A percentile compares a stretch with the other conserved stretches of the same genome.
Evolutionary conservation across 30 jellyfish, hydroid and myxozoan species (phyloP).

Genomic region (Morbakka virulenta): DNA sequence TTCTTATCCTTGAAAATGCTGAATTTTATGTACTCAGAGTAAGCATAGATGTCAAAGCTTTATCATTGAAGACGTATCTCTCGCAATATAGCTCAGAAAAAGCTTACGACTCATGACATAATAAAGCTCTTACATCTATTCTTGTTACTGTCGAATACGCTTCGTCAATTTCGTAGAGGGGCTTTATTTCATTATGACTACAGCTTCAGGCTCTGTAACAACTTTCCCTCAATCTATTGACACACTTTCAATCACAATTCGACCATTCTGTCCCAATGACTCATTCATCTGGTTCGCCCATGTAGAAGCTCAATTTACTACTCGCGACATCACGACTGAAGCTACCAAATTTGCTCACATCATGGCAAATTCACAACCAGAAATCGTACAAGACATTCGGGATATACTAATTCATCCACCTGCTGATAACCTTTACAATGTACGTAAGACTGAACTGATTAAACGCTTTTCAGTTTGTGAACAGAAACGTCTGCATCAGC

Average conservation of each 20-base stretch:
- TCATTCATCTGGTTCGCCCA: slow-evolving; percentile 16
- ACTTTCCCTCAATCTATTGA: neutral
- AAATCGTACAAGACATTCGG: slow-evolving; percentile 11
- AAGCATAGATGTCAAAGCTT: no score
- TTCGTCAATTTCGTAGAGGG: no score
- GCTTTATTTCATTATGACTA: no score
- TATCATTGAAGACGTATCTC: no score
- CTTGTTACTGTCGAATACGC: no score
- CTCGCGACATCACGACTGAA: slow-evolving; percentile 10
- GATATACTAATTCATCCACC: slow-evolving; percentile 20
- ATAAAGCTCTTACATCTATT: no score
- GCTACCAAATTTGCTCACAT: slow-evolving; percentile 8
- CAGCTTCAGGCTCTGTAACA: no score
- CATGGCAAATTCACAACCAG: slow-evolving; percentile 1
- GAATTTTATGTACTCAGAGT: no score
- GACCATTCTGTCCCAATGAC: slow-evolving; percentile 19
- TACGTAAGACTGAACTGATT: neutral
- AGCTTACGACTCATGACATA: no score
- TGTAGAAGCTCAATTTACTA: slow-evolving; percentile 21
- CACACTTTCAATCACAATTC: slow-evolving; percentile 5
- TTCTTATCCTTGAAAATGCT: no score
- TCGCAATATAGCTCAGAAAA: no score
- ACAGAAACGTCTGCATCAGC: slow-evolving; percentile 27
- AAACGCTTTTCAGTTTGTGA: slow-evolving; percentile 28
- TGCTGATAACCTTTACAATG: neutral